These are phyloP conservation scores for Rhynchotus rufescens DNA, from an alignment of 2,797 vertebrate genomes.

Conservation along the genomic window DNA sequence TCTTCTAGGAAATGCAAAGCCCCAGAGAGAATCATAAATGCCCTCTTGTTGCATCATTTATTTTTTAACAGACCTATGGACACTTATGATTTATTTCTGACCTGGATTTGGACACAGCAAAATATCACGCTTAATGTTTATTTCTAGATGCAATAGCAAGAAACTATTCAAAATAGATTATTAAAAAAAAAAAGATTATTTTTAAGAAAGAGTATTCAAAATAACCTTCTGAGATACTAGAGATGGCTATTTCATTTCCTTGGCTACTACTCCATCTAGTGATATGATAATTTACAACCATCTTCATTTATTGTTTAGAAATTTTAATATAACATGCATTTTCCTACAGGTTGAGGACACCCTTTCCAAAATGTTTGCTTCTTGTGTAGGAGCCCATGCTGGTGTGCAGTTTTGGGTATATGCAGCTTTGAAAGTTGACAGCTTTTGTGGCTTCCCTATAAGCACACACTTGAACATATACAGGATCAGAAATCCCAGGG, in stretches of 20 bases:
- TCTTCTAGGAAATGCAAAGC: not conserved
- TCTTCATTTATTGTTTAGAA: not conserved
- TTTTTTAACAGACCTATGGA: not conserved
- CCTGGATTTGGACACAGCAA: not conserved
- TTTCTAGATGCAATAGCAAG: not conserved
- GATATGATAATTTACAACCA: not conserved
- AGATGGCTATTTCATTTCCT: not conserved
- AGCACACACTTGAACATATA: not conserved
- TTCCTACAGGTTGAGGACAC: not conserved
- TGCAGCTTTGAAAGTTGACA: not conserved
- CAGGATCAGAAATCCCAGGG: not conserved
- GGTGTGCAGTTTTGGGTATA: not conserved
- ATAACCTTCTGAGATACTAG: not conserved
- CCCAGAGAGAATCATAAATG: not conserved
- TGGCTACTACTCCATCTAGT: slow-evolving; percentile 69
- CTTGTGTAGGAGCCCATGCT: not conserved
- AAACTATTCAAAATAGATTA: not conserved
- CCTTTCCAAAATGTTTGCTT: not conserved
- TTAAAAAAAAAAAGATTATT: too few species aligned
- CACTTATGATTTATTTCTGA: not conserved
- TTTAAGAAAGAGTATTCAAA: not conserved
- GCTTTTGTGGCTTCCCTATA: not conserved
- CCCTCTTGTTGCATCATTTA: not conserved
- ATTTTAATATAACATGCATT: not conserved
- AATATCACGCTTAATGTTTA: not conserved